phyloP scores from a whole-genome alignment of 2,888 invertebrate species.

The Andrena camellia region DNA sequence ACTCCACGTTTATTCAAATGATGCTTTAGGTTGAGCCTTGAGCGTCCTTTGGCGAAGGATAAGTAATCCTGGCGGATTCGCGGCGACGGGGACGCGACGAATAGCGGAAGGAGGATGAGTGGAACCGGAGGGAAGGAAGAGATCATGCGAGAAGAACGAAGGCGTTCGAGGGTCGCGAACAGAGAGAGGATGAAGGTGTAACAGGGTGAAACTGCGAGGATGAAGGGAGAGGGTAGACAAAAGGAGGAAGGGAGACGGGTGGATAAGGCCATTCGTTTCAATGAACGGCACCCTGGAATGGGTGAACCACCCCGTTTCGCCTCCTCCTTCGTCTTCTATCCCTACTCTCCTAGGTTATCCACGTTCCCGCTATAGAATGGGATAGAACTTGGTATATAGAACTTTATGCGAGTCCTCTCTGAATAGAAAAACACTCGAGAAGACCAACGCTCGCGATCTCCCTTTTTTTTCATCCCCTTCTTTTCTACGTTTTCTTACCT shows the following conservation, averaged over 20 bases:
- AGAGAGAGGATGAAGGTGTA: background rate
- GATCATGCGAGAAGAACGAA: slow-evolving; percentile 22
- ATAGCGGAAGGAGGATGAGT: slow-evolving; percentile 61
- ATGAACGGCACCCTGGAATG: slow-evolving; percentile 79
- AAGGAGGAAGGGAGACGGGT: slow-evolving; percentile 62
- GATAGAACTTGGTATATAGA: slow-evolving; percentile 76
- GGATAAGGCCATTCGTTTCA: slow-evolving; percentile 83
- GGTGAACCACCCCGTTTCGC: slow-evolving; percentile 69
- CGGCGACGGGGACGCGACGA: slow-evolving; percentile 48
- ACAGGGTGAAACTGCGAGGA: slow-evolving; percentile 27
- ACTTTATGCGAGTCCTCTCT: slow-evolving; percentile 80
- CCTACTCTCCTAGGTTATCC: slow-evolving; percentile 71
- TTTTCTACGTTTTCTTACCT: slow-evolving; percentile 15
- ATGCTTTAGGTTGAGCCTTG: slow-evolving; percentile 80
- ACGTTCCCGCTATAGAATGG: slow-evolving; percentile 73
- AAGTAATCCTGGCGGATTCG: slow-evolving; percentile 78
- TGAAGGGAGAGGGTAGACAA: slow-evolving; percentile 17
- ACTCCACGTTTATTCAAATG: slow-evolving; percentile 83
- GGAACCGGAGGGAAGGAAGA: slow-evolving; percentile 21
- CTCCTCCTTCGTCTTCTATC: slow-evolving; percentile 59
- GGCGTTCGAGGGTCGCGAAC: slow-evolving; percentile 50
- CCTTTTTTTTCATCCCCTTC: slow-evolving; percentile 43
- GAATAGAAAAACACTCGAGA: slow-evolving; percentile 83
- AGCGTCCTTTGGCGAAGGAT: slow-evolving; percentile 76
- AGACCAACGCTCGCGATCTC: slow-evolving; percentile 70